A percentile compares a stretch with the other conserved stretches of the same genome.
These are phyloP conservation scores for Empis livida DNA, from an alignment of 2,888 invertebrate species.

Conservation along the genomic window DNA sequence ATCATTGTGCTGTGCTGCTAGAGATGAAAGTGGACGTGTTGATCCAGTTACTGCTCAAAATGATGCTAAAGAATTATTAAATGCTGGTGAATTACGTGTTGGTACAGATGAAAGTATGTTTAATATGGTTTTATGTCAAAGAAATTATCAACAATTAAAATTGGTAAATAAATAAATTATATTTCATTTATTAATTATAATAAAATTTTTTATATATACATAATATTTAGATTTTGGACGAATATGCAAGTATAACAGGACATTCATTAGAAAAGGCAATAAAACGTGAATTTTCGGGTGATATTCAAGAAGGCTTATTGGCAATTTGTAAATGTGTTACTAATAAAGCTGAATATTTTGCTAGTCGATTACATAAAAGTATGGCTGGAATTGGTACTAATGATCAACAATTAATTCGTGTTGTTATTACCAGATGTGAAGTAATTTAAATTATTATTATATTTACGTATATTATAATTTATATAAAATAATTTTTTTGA, in stretches of 20 bases:
- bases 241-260: slow-evolving; percentile 52
- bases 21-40: slow-evolving; percentile 59
- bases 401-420: slow-evolving; percentile 70
- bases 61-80: slow-evolving; percentile 68
- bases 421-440: slow-evolving; percentile 71
- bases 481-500: neutral
- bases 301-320: slow-evolving; percentile 61
- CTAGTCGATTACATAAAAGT: slow-evolving; percentile 69
- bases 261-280: slow-evolving; percentile 68
- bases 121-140: slow-evolving; percentile 69
- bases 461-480: neutral
- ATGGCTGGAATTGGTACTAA: slow-evolving; percentile 87
- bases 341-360: slow-evolving; percentile 72
- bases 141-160: slow-evolving; percentile 51
- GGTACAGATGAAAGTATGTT: slow-evolving; percentile 83
- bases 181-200: neutral
- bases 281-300: slow-evolving; percentile 74
- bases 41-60: slow-evolving; percentile 59
- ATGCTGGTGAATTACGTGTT: slow-evolving; percentile 53
- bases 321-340: slow-evolving; percentile 71
- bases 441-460: slow-evolving; percentile 14
- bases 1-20: slow-evolving; percentile 59
- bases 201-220: neutral
- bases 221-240: slow-evolving; percentile 27
- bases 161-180: slow-evolving; percentile 19